phyloP scores from a whole-genome alignment of 2,113 vertebrate species.

The Corythornis vintsioides region DNA sequence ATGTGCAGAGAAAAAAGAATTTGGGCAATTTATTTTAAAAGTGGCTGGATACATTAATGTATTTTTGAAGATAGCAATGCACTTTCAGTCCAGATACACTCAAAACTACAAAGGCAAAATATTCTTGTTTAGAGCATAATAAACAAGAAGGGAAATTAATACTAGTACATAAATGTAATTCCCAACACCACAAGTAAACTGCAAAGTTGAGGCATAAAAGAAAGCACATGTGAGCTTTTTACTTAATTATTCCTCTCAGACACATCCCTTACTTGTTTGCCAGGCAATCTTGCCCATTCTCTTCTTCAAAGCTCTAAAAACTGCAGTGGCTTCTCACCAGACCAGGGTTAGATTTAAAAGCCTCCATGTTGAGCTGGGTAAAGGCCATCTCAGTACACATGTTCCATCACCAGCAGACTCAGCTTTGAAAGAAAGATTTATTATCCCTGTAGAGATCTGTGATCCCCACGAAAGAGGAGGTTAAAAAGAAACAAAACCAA shows the following conservation, averaged over 20 bases:
- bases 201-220: neutral
- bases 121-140: neutral
- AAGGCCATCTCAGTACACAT: neutral
- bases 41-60: neutral
- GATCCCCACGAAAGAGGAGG: too few species aligned
- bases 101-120: neutral
- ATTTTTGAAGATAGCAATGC: neutral
- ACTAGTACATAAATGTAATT: neutral
- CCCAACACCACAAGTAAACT: neutral
- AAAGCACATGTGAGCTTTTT: neutral
- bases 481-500: neutral
- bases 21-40: neutral
- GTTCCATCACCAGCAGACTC: neutral
- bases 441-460: neutral
- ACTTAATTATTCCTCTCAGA: neutral
- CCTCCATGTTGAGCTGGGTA: neutral
- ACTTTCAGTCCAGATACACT: neutral
- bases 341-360: neutral
- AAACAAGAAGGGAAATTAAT: neutral
- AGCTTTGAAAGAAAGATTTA: neutral
- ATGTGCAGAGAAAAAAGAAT: neutral
- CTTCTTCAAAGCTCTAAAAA: neutral
- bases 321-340: neutral
- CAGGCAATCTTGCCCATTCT: neutral
- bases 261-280: neutral